Evolutionary conservation across 2,797 vertebrate species (phyloP), one percentile per base, ranked within the genome.

Genomic region (Pseudotriccus pelzelni): DNA sequence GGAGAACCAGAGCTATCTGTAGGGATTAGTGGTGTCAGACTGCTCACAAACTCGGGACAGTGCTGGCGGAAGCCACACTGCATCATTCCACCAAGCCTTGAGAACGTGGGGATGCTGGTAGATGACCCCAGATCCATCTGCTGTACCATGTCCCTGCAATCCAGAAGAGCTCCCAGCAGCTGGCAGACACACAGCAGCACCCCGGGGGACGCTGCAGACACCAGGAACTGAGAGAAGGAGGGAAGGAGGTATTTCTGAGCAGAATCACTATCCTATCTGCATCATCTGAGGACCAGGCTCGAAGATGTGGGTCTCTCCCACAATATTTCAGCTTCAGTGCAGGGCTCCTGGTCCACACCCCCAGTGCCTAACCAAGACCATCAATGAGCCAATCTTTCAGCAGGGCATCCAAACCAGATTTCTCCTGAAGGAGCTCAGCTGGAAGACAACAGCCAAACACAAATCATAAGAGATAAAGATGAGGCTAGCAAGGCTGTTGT

Each of bases 61-160:
- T 0, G 1, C 2, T 0, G 3, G 0, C 36, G 28, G 44, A 23
- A 55, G 23, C 9, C 3, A 4, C 44, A 0, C 22, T 6, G 47
- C 23, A 32, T 6, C 19, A 17, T 41, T 39, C 30, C 58, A 59
- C 9, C 24, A 6, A 15, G 16, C 21, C 36, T 5, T 2, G 5
- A 43, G 78, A 28, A 19, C 1, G 0, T 28, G 22, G 28, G 64
- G 36, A 22, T 75, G 32, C 12, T 4, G 1, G 12, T 0, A 14
- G 49, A 37, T 20, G 67, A 52, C 4, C 34, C 18, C 44, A 11
- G 25, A 14, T 6, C 27, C 32, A 9, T 6, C 62, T 39, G 36
- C 39, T 3, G 0, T 4, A 5, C 10, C 0, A 0, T 3, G 27
- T 15, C 16, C 43, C 68, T 47, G 34, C 32, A 67, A 9, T 4